Base-by-base conservation (phyloP, 2,797 vertebrate genomes). In the Enteromius afrohamiltoni region DNA sequence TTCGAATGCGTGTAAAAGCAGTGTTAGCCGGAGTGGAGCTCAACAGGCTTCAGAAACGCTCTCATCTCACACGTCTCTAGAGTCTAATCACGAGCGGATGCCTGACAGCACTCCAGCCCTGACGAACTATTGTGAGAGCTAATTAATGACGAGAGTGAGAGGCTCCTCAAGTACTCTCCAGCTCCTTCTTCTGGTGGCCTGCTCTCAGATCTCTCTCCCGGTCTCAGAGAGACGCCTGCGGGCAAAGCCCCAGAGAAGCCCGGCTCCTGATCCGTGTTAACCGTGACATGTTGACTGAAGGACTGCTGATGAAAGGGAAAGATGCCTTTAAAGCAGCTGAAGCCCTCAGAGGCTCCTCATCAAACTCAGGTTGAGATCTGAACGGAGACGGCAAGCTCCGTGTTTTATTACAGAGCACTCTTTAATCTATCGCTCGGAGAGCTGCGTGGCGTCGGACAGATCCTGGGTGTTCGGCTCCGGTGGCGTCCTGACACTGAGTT, bases 281-380 rank as follows among this genome's bases (percentile, higher is more conserved):
- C 70, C 11, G 40, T 73, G 83, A 83, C 58, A 67, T 70, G 65
- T 80, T 81, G 71, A 84, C 83, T 83, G 83, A 81, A 81, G 76
- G 73, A 58, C 78, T 34, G 74, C 26, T 74, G 87, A 86, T 89
- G 85, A 87, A 89, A 86, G 87, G 49, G 73, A 65, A 77, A 79
- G 83, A 77, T 45, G 69, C 47, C 82, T 81, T 86, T 74, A 79
- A 80, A 82, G 80, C 73, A 74, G 85, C 83, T 49, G 83, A 81
- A 85, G 60, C n/a, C 40, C 37, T 74, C 64, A 13, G 26, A 55
- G 82, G 31, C 40, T 77, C 76, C 74, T 80, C 85, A 78, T 85
- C 87, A 85, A 76, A 65, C 74, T 60, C 34, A 53, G 71, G 77
- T 31, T 64, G 51, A 79, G 83, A 42, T 62, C 68, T 40, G 83